Evolutionary conservation across 1,140 invertebrate species (phyloP), one percentile per base, ranked within the genome.

Genomic region (Drosophila lini): DNA sequence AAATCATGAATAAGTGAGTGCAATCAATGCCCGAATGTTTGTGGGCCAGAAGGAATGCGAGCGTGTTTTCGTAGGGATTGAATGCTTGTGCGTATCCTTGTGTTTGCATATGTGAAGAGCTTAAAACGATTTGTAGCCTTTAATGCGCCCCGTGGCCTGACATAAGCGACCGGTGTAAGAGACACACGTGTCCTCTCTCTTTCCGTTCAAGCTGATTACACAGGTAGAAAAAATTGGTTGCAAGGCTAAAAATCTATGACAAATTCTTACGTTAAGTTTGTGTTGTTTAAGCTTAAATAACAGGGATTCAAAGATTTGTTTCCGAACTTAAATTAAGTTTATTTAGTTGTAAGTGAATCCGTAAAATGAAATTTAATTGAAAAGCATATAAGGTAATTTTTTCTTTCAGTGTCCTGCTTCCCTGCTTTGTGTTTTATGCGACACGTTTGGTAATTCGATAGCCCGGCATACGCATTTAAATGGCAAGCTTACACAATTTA

Each of bases 51-150:
- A 38, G 64, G 40, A 58, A 56, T 6, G 25, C 48, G 32, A 50
- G 36, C 15, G 62, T 48, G 59, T 55, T 64, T 52, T 50, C 36
- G 31, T 36, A 9, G 34, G 36, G 13, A 44, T 19, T 58, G 25
- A 42, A 40, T 34, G 44, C n/a, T 34, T 64, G 56, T 58, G 45
- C 56, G 61, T 74, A 42, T 45, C 32, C 38, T 44, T 83, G 55
- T 85, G 62, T 81, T 78, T 74, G 81, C 78, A 85, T 78, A 85
- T 86, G 68, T 70, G 68, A 58, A 45, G 42, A 47, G 70, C 83
- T 86, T 85, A 76, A 78, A 80, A 85, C 81, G 81, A 85, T 81
- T 84, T 84, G 81, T 82, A 81, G 69, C 74, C 75, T 86, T 86
- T 71, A 88, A 85, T 85, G 74, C 80, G 75, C 48, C 62, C 59